phyloP scores from a whole-genome alignment of 2,797 vertebrate genomes.

The Pangasius krempfi region DNA sequence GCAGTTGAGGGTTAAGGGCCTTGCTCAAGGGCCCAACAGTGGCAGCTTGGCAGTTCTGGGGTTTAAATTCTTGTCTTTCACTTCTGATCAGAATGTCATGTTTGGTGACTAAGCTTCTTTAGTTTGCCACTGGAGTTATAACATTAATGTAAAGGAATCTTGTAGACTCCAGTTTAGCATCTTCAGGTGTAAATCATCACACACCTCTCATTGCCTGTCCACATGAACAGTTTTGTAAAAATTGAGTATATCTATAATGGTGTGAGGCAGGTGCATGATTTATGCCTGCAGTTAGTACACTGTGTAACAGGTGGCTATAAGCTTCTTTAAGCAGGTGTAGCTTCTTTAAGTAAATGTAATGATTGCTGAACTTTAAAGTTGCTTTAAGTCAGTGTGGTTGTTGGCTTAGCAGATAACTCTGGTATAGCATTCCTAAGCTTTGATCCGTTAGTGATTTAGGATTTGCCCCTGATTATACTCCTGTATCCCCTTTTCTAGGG shows the following conservation, averaged over 20 bases:
- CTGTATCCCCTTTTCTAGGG: slow-evolving; percentile 70
- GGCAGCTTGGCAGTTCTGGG: too few relatives aligned
- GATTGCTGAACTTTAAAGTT: neutral
- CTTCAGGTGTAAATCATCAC: neutral
- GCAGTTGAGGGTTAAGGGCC: too few relatives aligned
- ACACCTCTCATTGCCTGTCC: neutral
- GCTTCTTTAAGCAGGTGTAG: neutral
- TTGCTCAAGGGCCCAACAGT: too few relatives aligned
- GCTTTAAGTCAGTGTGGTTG: neutral
- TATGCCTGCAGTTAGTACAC: neutral
- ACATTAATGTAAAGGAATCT: neutral
- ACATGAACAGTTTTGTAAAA: neutral
- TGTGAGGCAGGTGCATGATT: neutral
- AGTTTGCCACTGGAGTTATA: neutral
- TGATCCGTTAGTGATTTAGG: neutral
- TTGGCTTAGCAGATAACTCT: too few relatives aligned
- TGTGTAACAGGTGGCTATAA: neutral
- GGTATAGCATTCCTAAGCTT: neutral
- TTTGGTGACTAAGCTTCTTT: neutral
- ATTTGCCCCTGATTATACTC: neutral
- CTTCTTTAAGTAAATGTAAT: neutral
- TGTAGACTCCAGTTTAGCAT: neutral
- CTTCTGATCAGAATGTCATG: too few relatives aligned
- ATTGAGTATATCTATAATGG: neutral
- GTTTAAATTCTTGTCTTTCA: too few relatives aligned